Evolutionary conservation across 1,140 invertebrate species (phyloP).

Genomic region (Scaptomyza pallida): DNA sequence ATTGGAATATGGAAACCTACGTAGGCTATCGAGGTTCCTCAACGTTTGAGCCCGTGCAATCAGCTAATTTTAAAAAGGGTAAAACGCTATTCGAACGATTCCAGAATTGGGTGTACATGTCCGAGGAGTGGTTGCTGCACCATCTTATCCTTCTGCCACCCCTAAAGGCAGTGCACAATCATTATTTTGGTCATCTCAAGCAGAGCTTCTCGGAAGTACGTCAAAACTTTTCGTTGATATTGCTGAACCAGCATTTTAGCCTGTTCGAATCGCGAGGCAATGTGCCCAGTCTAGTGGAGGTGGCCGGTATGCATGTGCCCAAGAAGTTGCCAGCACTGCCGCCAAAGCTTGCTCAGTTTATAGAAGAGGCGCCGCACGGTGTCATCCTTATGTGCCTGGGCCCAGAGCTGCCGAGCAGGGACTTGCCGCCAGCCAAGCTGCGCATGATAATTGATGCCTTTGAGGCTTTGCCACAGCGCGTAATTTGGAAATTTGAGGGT

Average conservation of each 20-base stretch:
- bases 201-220: slow-evolving; percentile 44
- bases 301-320: slow-evolving; percentile 84
- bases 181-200: slow-evolving; percentile 56
- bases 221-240: slow-evolving; percentile 52
- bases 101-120: slow-evolving; percentile 44
- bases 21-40: slow-evolving; percentile 25
- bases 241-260: slow-evolving; percentile 73
- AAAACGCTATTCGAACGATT: slow-evolving; percentile 41
- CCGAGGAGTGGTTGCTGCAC: slow-evolving; percentile 64
- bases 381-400: slow-evolving; percentile 87
- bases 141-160: slow-evolving; percentile 41
- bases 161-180: slow-evolving; percentile 36
- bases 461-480: slow-evolving; percentile 85
- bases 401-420: slow-evolving; percentile 85
- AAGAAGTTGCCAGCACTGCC: slow-evolving; percentile 83
- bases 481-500: slow-evolving; percentile 89
- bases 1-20: slow-evolving; percentile 55
- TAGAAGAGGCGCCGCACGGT: slow-evolving; percentile 86
- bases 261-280: slow-evolving; percentile 52
- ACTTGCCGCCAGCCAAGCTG: slow-evolving; percentile 85
- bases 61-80: neutral
- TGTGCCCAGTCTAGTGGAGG: slow-evolving; percentile 65
- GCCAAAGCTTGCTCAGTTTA: slow-evolving; percentile 78
- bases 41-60: slow-evolving; percentile 37
- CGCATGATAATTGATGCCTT: slow-evolving; percentile 86